Conservation (phyloP, 1,140 invertebrate species). For the Pemphigus obesinymphae region DNA sequence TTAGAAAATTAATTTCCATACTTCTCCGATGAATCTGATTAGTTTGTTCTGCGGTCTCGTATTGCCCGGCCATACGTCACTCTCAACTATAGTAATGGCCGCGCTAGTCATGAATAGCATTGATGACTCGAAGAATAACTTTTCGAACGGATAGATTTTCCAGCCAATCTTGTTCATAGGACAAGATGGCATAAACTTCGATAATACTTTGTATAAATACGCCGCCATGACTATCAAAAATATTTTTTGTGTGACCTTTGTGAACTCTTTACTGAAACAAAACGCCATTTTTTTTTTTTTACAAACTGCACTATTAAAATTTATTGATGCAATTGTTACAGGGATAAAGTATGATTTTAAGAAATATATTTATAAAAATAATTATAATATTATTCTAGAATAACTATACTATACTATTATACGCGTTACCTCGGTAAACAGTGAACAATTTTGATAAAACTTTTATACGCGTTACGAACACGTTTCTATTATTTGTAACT, state of each 20-base stretch:
- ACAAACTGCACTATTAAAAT: no score
- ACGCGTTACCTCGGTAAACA: no score
- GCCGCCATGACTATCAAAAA: neutral
- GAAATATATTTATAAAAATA: no score
- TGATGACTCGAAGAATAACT: neutral
- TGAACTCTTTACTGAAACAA: neutral
- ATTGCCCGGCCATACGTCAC: neutral
- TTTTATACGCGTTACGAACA: no score
- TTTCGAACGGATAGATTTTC: constrained; percentile 17
- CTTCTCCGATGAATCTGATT: neutral
- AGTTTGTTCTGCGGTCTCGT: neutral
- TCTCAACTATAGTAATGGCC: neutral
- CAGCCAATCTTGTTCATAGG: neutral
- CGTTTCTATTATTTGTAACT: no score
- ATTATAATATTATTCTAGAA: no score
- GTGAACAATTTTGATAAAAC: no score
- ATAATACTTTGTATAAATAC: neutral
- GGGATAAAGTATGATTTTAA: no score
- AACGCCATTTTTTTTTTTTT: neutral
- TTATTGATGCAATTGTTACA: no score
- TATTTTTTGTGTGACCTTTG: neutral
- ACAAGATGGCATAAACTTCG: neutral
- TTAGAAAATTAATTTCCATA: neutral
- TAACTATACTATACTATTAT: no score
- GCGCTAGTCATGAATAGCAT: neutral